Evolutionary conservation across 2,113 vertebrate genomes (phyloP).

Genomic region (Pterocles gutturalis): DNA sequence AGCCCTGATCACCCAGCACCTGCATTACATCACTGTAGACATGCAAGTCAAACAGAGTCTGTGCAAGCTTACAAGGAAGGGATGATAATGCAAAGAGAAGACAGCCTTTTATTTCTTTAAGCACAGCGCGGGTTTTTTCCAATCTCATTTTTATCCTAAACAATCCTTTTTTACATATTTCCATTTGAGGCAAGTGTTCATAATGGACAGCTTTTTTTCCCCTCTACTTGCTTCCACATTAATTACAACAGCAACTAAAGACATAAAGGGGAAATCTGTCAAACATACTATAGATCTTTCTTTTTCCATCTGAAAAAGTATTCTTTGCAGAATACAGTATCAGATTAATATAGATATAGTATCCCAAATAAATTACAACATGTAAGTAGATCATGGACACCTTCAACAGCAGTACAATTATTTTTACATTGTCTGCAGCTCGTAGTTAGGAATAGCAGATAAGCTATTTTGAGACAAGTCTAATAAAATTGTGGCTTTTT

Average conservation of each 20-base stretch:
- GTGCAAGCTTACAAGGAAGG: background rate
- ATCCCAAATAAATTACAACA: background rate
- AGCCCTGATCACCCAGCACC: background rate
- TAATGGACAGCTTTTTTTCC: background rate
- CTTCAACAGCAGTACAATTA: background rate
- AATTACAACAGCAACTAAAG: background rate
- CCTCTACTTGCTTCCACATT: background rate
- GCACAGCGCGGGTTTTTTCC: background rate
- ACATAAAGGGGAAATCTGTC: background rate
- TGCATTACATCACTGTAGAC: background rate
- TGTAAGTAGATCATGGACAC: background rate
- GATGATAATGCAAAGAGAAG: accelerated
- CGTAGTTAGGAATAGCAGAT: constrained; percentile 1
- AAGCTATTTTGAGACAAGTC: constrained; percentile 11
- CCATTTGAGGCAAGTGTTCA: background rate
- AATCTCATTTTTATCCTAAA: background rate
- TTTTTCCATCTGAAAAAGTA: background rate
- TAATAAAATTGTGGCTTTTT: background rate
- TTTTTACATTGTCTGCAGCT: background rate
- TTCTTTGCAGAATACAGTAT: background rate
- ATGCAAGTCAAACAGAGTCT: background rate
- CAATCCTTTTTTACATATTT: background rate
- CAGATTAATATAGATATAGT: background rate
- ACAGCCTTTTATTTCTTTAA: background rate
- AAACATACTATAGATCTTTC: background rate